Conservation (phyloP, 2,888 invertebrate genomes). For the Operophtera brumata region DNA sequence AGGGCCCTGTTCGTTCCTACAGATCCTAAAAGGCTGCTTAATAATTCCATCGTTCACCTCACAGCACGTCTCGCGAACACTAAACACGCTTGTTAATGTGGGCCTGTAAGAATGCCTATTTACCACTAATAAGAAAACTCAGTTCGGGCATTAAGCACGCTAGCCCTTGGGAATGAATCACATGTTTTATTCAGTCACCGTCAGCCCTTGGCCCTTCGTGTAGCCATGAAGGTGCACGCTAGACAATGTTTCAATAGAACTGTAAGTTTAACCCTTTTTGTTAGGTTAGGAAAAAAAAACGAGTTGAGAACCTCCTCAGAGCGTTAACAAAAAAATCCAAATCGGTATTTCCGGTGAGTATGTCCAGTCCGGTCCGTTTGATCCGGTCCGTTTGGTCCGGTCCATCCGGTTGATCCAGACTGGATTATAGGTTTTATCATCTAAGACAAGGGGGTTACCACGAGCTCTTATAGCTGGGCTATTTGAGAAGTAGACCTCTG, state of each 20-base stretch:
- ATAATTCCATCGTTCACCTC: slow-evolving; percentile 27
- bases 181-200: slow-evolving; percentile 57
- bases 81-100: slow-evolving; percentile 29
- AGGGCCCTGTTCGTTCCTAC: not conserved
- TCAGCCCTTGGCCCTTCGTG: slow-evolving; percentile 25
- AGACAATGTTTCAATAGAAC: not conserved
- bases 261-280: no score
- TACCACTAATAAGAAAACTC: slow-evolving; percentile 62
- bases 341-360: no score
- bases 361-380: no score
- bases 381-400: no score
- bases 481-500: no score
- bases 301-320: no score
- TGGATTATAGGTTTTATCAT: no score
- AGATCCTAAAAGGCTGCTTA: slow-evolving; percentile 5
- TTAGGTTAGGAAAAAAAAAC: no score
- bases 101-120: slow-evolving; percentile 44
- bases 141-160: slow-evolving; percentile 44
- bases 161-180: slow-evolving; percentile 48
- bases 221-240: slow-evolving; percentile 1
- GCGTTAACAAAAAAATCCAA: no score
- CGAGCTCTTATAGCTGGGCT: no score
- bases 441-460: no score
- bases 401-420: no score
- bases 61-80: slow-evolving; percentile 12